Evolutionary conservation across 2,888 invertebrate genomes (phyloP).

Genomic region (Amiota mariae): DNA sequence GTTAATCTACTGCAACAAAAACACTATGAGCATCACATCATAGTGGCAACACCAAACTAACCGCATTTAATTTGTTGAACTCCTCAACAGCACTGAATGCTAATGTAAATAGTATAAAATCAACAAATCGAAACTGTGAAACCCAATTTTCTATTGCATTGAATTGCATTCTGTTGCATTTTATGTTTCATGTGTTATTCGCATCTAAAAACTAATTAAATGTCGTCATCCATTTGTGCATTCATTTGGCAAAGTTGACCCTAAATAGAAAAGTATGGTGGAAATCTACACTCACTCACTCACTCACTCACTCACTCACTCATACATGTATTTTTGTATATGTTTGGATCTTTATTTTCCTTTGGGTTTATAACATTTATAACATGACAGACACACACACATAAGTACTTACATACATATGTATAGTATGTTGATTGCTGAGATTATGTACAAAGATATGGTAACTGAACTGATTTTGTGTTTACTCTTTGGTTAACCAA

Average conservation of each 20-base stretch:
- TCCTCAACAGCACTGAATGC: neutral
- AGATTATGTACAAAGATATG: conserved; percentile 13
- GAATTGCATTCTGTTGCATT: conserved; percentile 52
- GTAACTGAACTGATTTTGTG: conserved; percentile 15
- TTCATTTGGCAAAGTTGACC: conserved; percentile 7
- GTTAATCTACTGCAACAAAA: conserved; percentile 3
- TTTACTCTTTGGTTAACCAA: conserved; percentile 16
- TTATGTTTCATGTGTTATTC: conserved; percentile 32
- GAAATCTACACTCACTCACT: neutral
- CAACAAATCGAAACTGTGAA: neutral
- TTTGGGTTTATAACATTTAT: too few species aligned
- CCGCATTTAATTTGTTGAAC: conserved; percentile 14
- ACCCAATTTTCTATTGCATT: neutral
- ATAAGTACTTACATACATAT: too few species aligned
- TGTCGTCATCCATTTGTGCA: neutral
- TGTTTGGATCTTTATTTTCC: neutral
- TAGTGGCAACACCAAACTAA: conserved; percentile 2
- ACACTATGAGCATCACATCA: too few species aligned
- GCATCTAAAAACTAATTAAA: conserved; percentile 31
- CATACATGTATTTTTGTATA: neutral
- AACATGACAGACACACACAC: too few species aligned
- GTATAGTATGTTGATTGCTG: neutral
- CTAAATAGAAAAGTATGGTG: too few species aligned
- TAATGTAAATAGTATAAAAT: conserved; percentile 16
- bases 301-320: neutral